These are phyloP conservation scores for Oreochromis grahami DNA, from an alignment of 2,797 vertebrate species.

Conservation along the genomic window DNA sequence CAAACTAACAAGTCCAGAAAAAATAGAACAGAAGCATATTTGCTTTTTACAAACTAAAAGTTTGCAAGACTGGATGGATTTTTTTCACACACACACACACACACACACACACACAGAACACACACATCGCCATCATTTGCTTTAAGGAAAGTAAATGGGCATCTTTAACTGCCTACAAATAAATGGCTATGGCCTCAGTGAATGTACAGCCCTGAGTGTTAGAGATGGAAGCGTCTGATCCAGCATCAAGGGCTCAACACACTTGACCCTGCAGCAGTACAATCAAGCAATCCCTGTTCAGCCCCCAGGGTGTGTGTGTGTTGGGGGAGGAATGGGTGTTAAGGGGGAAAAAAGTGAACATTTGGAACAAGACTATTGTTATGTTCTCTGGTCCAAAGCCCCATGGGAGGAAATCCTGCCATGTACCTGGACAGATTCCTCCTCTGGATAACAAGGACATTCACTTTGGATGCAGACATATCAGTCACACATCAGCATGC, in stretches of 20 bases:
- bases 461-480: slow-evolving; percentile 33
- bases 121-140: slow-evolving; percentile 3
- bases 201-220: slow-evolving; percentile 48
- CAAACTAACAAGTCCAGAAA: background rate
- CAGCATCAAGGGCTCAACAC: slow-evolving; percentile 56
- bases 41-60: background rate
- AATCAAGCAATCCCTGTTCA: slow-evolving; percentile 63
- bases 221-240: slow-evolving; percentile 65
- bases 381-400: slow-evolving; percentile 42
- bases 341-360: slow-evolving; percentile 37
- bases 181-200: slow-evolving; percentile 6
- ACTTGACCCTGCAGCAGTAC: slow-evolving; percentile 69
- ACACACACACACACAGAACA: background rate
- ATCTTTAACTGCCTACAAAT: background rate
- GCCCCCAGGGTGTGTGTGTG: slow-evolving; percentile 32
- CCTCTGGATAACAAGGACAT: slow-evolving; percentile 70
- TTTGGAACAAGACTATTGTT: slow-evolving; percentile 57
- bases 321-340: slow-evolving; percentile 2
- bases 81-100: background rate
- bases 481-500: slow-evolving; percentile 37
- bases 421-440: slow-evolving; percentile 58
- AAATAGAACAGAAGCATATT: background rate
- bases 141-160: slow-evolving; percentile 45
- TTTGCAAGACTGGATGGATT: background rate
- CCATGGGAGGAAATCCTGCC: slow-evolving; percentile 58